These are phyloP conservation scores for Berghia stephanieae DNA, from an alignment of 1,140 invertebrate genomes.

Conservation along the genomic window DNA sequence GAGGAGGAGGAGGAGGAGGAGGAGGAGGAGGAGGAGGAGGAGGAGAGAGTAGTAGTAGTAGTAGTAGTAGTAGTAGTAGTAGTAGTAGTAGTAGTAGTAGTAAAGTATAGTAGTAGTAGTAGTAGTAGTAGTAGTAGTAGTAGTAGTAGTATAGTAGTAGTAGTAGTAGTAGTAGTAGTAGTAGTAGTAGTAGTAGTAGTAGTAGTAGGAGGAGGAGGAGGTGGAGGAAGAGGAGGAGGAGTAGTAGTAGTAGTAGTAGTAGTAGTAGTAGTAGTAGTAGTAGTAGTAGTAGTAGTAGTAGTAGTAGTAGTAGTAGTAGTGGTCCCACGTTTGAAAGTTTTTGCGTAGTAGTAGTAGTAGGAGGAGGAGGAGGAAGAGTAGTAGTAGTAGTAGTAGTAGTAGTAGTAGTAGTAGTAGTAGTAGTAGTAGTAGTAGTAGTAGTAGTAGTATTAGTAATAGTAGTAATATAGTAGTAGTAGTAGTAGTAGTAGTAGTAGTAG, in stretches of 20 bases:
- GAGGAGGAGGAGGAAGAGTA: no score
- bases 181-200: conserved; percentile 6
- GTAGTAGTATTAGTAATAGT: no score
- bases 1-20: neutral
- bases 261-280: neutral
- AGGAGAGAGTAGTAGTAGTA: no score
- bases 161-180: conserved; percentile 17
- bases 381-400: neutral
- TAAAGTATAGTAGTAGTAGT: no score
- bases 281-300: conserved; percentile 8
- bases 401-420: neutral
- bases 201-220: no score
- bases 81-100: neutral
- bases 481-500: neutral
- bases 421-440: neutral
- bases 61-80: neutral
- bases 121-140: no score
- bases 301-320: conserved; percentile 3
- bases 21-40: neutral
- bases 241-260: conserved; percentile 7
- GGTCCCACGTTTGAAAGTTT: neutral
- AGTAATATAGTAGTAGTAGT: neutral
- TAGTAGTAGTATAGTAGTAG: no score
- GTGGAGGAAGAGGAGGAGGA: no score
- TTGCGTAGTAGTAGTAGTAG: no score